phyloP scores from a whole-genome alignment of 2,113 vertebrate species.

The Menura novaehollandiae region DNA sequence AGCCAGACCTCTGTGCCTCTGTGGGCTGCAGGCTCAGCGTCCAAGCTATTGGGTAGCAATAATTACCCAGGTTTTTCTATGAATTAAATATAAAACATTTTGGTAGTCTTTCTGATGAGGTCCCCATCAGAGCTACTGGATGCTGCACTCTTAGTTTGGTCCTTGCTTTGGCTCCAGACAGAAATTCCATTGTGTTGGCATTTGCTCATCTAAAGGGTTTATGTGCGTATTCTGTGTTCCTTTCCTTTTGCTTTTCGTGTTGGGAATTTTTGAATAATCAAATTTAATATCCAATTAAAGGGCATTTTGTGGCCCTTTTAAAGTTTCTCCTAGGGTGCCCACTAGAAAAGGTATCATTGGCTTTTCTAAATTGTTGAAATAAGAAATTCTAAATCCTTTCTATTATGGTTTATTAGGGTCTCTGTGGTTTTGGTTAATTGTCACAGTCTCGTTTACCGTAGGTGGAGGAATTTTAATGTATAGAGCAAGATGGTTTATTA shows the following conservation, averaged over 20 bases:
- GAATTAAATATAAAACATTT: neutral
- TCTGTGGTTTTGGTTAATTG: slow-evolving; percentile 54
- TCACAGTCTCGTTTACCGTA: slow-evolving; percentile 28
- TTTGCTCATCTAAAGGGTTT: neutral
- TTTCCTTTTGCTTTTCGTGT: neutral
- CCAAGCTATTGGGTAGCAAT: neutral
- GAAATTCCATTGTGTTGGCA: neutral
- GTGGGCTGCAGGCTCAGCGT: neutral
- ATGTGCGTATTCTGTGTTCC: neutral
- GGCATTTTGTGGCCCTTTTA: neutral
- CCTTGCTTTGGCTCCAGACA: neutral
- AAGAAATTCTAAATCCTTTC: neutral
- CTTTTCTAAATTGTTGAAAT: neutral
- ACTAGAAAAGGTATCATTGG: neutral
- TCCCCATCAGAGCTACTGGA: neutral
- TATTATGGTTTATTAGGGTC: neutral
- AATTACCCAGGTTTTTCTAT: neutral
- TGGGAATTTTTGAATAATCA: neutral
- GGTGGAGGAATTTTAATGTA: slow-evolving; percentile 55
- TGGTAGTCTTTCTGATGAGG: rapidly evolving
- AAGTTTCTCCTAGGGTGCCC: neutral
- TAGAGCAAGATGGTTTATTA: slow-evolving; percentile 39
- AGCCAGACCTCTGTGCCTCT: neutral
- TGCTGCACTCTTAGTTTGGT: neutral
- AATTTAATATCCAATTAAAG: slow-evolving; percentile 14